Base-by-base conservation (phyloP, 2,797 vertebrate genomes). In the Helicolenus hilgendorfi region DNA sequence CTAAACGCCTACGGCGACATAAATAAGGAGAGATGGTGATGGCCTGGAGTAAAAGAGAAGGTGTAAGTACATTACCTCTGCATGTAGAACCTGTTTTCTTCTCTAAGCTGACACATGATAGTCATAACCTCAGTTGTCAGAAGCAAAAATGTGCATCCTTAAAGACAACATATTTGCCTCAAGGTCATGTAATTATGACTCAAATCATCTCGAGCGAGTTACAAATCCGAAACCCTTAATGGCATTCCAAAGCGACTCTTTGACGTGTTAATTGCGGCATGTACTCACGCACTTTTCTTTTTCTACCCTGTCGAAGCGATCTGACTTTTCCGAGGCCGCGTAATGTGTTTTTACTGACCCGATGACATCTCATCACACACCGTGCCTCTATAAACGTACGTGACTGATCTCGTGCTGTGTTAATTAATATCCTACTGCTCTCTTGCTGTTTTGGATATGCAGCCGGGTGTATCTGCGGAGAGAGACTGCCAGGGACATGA, bases 341-440 rank as follows among this genome's bases (percentile, higher is more conserved):
- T 41, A 59, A 65, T 33, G 55, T 80, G 49, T 88, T 92, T 91
- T 83, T 81, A 68, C 67, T 73, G 89, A 89, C 79, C 83, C 4
- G 53, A 41, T 86, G 81, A 81, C 81, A 72, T n/a, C 73, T 73
- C 86, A 72, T 92, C 86, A 89, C 73, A 85, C 77, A 71, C 64
- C 11, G 36, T 18, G 69, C 77, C 78, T 82, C 72, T 75, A 80
- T 63, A 75, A 86, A 79, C 7, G 18, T 38, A 72, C 35, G 59
- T 73, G 73, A 71, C 69, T 9, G 5, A 56, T 31, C 64, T 81
- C 71, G 14, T 10, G 35, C 91, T 86, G 92, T 53, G 88, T 78
- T 94, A 92, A 94, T 95, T 92, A 94, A 89, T 95, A 89, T 81
- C 86, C 81, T 83, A 83, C 85, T 73, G 89, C 82, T 89, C 74